Evolutionary conservation across 1,140 invertebrate genomes (phyloP), one percentile per base, ranked within the genome.

Genomic region (Bombus waltoni): DNA sequence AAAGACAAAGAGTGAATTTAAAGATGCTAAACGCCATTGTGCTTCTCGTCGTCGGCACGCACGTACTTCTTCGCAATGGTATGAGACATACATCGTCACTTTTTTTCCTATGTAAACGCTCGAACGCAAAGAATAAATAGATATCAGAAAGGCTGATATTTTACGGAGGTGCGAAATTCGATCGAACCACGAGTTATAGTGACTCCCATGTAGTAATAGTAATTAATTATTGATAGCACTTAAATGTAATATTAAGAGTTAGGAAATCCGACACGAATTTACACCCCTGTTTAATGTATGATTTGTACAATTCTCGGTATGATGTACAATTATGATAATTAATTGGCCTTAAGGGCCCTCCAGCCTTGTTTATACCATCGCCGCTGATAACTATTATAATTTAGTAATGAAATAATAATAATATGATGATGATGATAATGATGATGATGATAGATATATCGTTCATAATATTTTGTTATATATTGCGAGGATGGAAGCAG

Each of bases 381-480:
- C 44, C 81, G 74, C 40, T 76, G 38, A 79, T 78, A 68, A 47
- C 42, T 75, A 71, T 76, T 81, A 81, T 44, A 47, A 59, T 81
- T 71, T 77, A 83, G 2, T 72, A 53, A 59, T n/a, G 38, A 62
- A 73, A 42, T 68, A 74, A 72, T 42, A 70, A 40, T 40, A 70
- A 70, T 70, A 35, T 68, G 65, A 68, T 8, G 3, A 10, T 35
- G 3, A 68, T 38, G 11, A 42, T 25, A 40, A n/a, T 62, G 35
- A 74, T 53, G 32, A 68, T 83, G 11, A 66, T 38, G 25, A 80
- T 15, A n/a, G 44, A 42, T 75, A 81, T 65, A 81, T 70, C 81
- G 40, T 88, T 66, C 40, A 82, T 62, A 84, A 81, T 92, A 91
- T 92, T 91, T 91, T 92, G 89, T 90, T 91, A 89, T 66, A 88